A percentile compares a stretch with the other conserved stretches of the same genome.
Conservation (phyloP, 35 echinoderm and acorn worm genomes). For the Stichopus chloronotus region DNA sequence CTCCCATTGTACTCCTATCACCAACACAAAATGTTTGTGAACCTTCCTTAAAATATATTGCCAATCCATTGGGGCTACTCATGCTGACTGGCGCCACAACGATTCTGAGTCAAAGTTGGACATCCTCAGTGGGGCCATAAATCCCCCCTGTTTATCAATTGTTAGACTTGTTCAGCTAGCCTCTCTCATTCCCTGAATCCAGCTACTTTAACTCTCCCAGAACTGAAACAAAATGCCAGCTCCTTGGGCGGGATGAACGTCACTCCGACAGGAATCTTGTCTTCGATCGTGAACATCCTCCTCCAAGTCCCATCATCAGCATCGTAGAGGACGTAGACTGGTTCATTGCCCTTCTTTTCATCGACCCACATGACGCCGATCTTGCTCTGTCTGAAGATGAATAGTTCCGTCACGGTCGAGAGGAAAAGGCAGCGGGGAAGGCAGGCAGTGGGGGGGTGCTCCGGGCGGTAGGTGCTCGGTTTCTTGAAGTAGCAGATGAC, state of each 20-base stretch:
- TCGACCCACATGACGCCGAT: constrained; percentile 49
- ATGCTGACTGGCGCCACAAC: too few species aligned
- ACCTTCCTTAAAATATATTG: too few species aligned
- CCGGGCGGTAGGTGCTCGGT: not conserved
- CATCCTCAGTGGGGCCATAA: too few species aligned
- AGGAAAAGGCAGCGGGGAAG: constrained; percentile 33
- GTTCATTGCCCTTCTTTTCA: constrained; percentile 17
- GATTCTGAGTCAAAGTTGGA: too few species aligned
- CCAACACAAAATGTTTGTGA: too few species aligned
- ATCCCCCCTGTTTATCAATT: too few species aligned
- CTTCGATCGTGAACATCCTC: constrained; percentile 16
- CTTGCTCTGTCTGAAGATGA: constrained; percentile 38
- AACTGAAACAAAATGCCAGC: constrained; percentile 45
- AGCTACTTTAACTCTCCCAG: constrained; percentile 2
- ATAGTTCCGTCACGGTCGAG: constrained; percentile 13
- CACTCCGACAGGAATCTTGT: constrained; percentile 23
- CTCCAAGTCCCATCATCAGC: constrained; percentile 50
- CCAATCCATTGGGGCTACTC: too few species aligned
- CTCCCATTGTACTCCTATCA: too few species aligned
- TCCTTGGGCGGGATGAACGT: constrained; percentile 17
- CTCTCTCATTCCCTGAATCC: constrained; percentile 13
- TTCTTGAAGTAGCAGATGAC: constrained; percentile 43
- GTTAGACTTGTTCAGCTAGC: too few species aligned
- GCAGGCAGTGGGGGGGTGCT: constrained; percentile 10
- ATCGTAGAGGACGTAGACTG: constrained; percentile 35